Percentiles rank a stretch among this genome's conserved stretches.
Conservation (phyloP, 92 coral and sea anemone genomes). For the Plumapathes pennacea region DNA sequence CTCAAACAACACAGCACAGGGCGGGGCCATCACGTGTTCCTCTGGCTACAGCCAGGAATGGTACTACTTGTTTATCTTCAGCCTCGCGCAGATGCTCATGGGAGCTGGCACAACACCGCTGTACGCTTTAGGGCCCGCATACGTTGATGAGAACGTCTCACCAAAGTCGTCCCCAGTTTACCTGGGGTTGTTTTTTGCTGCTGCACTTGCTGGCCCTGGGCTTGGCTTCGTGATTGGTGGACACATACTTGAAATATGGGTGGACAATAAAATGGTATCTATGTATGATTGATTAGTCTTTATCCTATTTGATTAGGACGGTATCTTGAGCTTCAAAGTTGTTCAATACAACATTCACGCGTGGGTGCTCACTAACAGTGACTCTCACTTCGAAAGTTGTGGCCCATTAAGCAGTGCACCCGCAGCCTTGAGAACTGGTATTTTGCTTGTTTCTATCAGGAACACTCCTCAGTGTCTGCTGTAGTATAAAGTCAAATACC, state of each 20-base stretch:
- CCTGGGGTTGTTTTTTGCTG: constrained; percentile 72
- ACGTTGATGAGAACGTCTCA: constrained; percentile 88
- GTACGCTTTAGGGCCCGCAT: constrained; percentile 86
- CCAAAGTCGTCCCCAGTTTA: constrained; percentile 84
- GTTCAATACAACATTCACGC: too few relatives aligned
- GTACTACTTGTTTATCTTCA: constrained; percentile 62
- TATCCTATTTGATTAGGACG: too few relatives aligned
- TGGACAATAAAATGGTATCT: constrained; percentile 82
- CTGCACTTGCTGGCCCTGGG: constrained; percentile 75
- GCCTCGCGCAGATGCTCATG: constrained; percentile 77
- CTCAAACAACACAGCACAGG: constrained; percentile 13
- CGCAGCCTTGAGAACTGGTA: too few relatives aligned
- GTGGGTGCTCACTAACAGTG: too few relatives aligned
- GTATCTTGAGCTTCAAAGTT: too few relatives aligned
- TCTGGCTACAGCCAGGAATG: constrained; percentile 62
- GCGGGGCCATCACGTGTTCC: constrained; percentile 37
- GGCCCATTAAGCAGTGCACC: too few relatives aligned
- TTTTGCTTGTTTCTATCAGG: too few relatives aligned
- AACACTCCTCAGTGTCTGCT: too few relatives aligned
- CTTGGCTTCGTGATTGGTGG: constrained; percentile 84
- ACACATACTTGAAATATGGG: constrained; percentile 56
- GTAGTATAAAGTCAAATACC: too few relatives aligned
- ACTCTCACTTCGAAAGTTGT: too few relatives aligned
- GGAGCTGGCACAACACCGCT: constrained; percentile 94
- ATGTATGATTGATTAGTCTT: too few relatives aligned